phyloP scores from a whole-genome alignment of 2,888 invertebrate genomes.

The Apotomis betuletana region DNA sequence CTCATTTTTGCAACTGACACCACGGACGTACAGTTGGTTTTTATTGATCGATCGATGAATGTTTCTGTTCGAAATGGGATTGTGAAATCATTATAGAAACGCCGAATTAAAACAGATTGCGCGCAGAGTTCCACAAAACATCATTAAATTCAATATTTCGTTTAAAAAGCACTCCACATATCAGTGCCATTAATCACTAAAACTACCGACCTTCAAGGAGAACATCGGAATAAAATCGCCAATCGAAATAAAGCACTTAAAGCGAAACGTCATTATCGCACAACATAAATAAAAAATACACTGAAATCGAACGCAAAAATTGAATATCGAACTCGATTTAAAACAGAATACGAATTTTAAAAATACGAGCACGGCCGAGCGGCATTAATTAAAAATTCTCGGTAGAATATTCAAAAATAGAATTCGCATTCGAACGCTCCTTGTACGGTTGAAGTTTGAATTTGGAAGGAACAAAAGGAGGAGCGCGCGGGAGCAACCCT shows the following conservation, averaged over 20 bases:
- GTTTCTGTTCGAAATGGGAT: not conserved
- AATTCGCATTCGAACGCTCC: constrained; percentile 83
- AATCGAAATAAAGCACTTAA: constrained; percentile 84
- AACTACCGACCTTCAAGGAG: constrained; percentile 82
- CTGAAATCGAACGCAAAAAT: constrained; percentile 82
- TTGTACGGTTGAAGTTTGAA: constrained; percentile 82
- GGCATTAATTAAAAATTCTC: constrained; percentile 84
- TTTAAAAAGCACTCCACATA: constrained; percentile 83
- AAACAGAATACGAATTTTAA: constrained; percentile 82
- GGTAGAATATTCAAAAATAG: constrained; percentile 84
- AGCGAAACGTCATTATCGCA: constrained; percentile 84
- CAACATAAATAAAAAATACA: constrained; percentile 81
- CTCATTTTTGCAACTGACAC: constrained; percentile 52
- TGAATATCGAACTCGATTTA: constrained; percentile 82
- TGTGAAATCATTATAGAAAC: constrained; percentile 63
- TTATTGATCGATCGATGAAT: not conserved
- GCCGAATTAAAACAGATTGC: constrained; percentile 69
- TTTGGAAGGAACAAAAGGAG: constrained; percentile 82
- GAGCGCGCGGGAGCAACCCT: constrained; percentile 83
- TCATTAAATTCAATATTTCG: constrained; percentile 83
- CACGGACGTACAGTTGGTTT: not conserved
- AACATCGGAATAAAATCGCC: constrained; percentile 83
- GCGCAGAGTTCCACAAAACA: constrained; percentile 74
- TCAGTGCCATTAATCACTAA: constrained; percentile 82
- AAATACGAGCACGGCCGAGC: constrained; percentile 80